Evolutionary conservation across 2,888 invertebrate species (phyloP), one percentile per base, ranked within the genome.

Genomic region (Brenthis ino): DNA sequence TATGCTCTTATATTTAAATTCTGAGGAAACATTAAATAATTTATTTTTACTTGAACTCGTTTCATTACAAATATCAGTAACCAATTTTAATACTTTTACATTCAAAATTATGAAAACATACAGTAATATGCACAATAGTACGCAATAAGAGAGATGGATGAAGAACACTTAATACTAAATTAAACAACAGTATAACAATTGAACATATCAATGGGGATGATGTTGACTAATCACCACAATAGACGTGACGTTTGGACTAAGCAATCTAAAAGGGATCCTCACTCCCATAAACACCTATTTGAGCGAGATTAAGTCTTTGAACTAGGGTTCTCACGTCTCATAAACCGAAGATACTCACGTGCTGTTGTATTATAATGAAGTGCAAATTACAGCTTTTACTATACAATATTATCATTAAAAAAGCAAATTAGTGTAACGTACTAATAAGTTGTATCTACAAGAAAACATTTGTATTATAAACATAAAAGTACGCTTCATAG

Each of bases 341-440:
- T 67, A 67, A 67, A 71, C 64, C 60, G 69, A 72, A 69, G 37
- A 64, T 53, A 20, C 64, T 54, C 66, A 69, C 64, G 69, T 71
- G 64, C 64, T 47, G 37, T 43, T 72, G 61, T 57, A 67, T 69
- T 64, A 64, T 61, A 50, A 47, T 57, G 48, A 58, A 24, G 47
- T 53, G 43, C 37, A 20, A 51, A 13, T 51, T n/a, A 12, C 12
- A 37, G 20, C 57, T 53, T 11, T 37, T 20, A 20, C 20, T 20
- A 4, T 24, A 24, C 24, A 37, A 37, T 37, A 37, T 37, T 8
- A 37, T 37, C 37, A 0, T 37, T 1, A 37, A 8, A 37, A 37
- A 37, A 37, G 8, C 37, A 37, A 37, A 37, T 37, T 37, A 37
- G 6, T 37, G 37, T 2, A 8, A 6, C 37, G 6, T 8, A 37